Evolutionary conservation across 2,888 invertebrate genomes (phyloP).

Genomic region (Lasioglossum leucozonium): DNA sequence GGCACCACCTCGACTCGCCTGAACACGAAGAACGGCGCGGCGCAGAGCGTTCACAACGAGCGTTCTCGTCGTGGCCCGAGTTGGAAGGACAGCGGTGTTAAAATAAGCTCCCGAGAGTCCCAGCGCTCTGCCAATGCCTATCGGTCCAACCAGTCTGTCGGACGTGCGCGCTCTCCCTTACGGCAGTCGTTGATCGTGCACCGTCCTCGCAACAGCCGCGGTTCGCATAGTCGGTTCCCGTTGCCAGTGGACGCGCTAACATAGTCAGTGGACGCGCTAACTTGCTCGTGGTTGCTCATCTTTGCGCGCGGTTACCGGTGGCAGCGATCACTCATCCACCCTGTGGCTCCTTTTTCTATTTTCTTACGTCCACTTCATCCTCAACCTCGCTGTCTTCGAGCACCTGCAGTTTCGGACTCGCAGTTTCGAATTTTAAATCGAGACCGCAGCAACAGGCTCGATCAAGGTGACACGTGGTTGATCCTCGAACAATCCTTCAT

Average conservation of each 20-base stretch:
- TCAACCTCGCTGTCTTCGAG: neutral
- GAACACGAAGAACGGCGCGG: conserved; percentile 26
- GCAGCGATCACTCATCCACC: neutral
- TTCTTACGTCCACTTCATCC: neutral
- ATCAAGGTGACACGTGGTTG: neutral
- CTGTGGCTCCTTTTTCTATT: neutral
- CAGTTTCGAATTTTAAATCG: neutral
- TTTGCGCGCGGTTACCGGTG: neutral
- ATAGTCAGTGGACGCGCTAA: neutral
- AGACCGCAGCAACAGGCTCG: neutral
- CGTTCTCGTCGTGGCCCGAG: conserved; percentile 66
- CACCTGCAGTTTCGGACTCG: neutral
- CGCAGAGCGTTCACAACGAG: conserved; percentile 48
- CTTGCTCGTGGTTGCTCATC: neutral
- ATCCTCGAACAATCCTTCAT: neutral
- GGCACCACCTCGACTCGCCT: neutral
- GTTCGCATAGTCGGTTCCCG: neutral
- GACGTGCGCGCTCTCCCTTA: conserved; percentile 68
- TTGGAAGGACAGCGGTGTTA: conserved; percentile 84
- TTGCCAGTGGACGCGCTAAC: conserved; percentile 7
- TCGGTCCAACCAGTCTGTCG: conserved; percentile 62
- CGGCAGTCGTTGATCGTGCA: conserved; percentile 79
- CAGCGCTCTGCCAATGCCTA: conserved; percentile 77
- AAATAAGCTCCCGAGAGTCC: conserved; percentile 80
- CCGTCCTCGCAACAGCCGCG: conserved; percentile 72